Evolutionary conservation across 2,888 invertebrate genomes (phyloP), one percentile per base, ranked within the genome.

Genomic region (Tetanocera ferruginea): DNA sequence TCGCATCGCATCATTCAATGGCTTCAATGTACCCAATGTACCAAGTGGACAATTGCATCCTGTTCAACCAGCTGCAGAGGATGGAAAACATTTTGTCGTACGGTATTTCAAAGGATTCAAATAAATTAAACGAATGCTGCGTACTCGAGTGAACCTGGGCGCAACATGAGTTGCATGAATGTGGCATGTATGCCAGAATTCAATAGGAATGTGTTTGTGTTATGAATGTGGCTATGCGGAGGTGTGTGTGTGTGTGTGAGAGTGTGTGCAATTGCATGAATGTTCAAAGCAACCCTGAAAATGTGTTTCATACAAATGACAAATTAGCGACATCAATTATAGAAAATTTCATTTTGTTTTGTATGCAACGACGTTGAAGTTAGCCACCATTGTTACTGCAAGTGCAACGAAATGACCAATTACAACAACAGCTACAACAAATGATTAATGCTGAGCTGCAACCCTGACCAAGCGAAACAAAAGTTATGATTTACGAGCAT

Each of bases 301-400:
- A n/a, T 37, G 9, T 52, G 9, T 52, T 70, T 28, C 70, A 73
- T 52, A 69, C 81, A 81, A 85, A 84, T 85, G 86, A 85, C 85
- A 86, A 85, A 85, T 86, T 85, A 85, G 86, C 81, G 80, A 84
- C 86, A 86, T 85, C 86, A 85, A 86, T 85, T 85, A 85, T 82
- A 80, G 80, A 84, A 85, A 85, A 85, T 85, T 86, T 28, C 49
- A 69, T 69, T 69, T 67, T 23, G 17, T 49, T 69, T 43, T 31
- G 55, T 28, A n/a, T 5, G 43, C 43, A 11, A 2, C 11, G 5
- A 31, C 31, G 31, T 31, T 31, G 14, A 6, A 43, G 43, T 43
- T 43, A 1, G 43, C 43, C 3, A 3, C 6, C 43, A 43, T 43
- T 43, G 43, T 43, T 37, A 37, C 2, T 11, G 43, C 14, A 37